phyloP scores from a whole-genome alignment of 2,797 vertebrate species.

The Mycteria americana region DNA sequence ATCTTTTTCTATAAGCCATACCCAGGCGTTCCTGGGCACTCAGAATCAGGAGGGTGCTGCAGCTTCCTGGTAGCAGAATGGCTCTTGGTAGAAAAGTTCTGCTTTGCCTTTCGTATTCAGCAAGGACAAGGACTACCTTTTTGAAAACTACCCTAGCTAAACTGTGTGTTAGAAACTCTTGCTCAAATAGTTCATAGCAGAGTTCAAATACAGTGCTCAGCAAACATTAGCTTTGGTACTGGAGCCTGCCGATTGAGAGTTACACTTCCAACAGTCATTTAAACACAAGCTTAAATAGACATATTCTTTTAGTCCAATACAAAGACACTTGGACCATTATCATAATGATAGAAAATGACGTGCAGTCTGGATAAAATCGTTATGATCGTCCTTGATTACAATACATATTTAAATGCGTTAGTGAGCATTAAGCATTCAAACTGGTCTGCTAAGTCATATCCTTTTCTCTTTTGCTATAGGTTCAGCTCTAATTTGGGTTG shows the following conservation, averaged over 20 bases:
- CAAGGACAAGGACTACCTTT: neutral
- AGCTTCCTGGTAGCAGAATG: neutral
- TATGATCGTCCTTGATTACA: neutral
- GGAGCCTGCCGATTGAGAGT: neutral
- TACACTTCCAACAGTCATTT: neutral
- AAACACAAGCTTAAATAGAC: neutral
- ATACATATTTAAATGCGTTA: neutral
- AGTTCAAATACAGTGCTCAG: neutral
- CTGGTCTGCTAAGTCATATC: neutral
- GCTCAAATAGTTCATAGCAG: neutral
- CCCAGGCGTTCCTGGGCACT: neutral
- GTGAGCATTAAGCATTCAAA: neutral
- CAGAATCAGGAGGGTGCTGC: neutral
- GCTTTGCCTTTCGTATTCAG: neutral
- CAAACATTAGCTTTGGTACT: neutral
- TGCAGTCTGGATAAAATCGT: neutral
- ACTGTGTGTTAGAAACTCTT: neutral
- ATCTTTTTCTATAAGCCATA: neutral
- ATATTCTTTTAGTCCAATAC: neutral
- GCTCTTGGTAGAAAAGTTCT: neutral
- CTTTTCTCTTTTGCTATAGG: neutral
- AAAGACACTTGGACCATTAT: neutral
- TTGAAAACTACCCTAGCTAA: neutral
- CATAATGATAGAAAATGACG: neutral
- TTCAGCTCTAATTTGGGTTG: neutral